Evolutionary conservation across 2,888 invertebrate species (phyloP).

Genomic region (Lasius platythorax): DNA sequence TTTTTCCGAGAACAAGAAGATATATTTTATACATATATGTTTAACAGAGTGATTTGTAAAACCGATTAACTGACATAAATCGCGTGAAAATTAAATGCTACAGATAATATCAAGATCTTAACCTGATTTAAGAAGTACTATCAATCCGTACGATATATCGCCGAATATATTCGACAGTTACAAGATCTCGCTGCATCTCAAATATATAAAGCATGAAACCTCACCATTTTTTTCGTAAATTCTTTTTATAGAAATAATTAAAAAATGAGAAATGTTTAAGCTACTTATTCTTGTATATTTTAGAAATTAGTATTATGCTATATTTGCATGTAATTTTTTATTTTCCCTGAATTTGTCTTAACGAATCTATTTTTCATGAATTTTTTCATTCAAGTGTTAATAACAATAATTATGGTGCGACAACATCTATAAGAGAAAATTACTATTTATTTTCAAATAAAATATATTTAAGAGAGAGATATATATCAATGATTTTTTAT

Average conservation of each 20-base stretch:
- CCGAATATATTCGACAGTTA: neutral
- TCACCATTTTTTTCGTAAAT: neutral
- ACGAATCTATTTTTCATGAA: too few species aligned
- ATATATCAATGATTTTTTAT: neutral
- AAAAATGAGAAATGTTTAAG: neutral
- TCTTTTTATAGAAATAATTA: neutral
- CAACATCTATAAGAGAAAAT: too few species aligned
- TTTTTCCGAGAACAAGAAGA: too few species aligned
- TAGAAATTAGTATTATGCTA: neutral
- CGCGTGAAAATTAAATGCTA: too few species aligned
- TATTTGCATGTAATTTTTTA: neutral
- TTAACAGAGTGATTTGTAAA: neutral
- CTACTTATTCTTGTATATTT: neutral
- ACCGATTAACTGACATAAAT: neutral
- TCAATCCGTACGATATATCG: neutral
- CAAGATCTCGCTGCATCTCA: neutral
- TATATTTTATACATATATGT: neutral
- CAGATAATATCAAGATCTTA: neutral
- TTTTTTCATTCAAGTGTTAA: too few species aligned
- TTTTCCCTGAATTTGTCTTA: too few species aligned
- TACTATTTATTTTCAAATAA: neutral
- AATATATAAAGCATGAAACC: neutral
- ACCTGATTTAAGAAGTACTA: neutral
- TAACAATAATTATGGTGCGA: too few species aligned
- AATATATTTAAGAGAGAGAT: neutral